Conservation (phyloP, 2,113 vertebrate genomes). For the Ptyas mucosa region DNA sequence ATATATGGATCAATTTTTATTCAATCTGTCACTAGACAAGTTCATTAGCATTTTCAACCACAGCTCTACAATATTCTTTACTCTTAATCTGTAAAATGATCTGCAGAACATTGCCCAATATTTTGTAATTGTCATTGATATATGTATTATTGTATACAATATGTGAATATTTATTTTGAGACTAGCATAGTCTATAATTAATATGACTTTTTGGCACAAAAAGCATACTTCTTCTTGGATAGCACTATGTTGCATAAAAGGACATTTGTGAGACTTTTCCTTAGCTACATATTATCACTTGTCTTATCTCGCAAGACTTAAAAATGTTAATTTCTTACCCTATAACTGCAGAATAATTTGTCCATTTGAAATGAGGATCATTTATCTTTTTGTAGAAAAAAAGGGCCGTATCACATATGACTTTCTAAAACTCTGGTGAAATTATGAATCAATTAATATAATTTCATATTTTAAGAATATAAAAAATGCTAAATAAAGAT, state of each 20-base stretch:
- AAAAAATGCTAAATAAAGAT: not conserved
- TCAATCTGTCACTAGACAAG: not conserved
- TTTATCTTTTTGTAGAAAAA: fast-evolving
- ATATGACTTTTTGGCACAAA: not conserved
- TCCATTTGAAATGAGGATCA: not conserved
- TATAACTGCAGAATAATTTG: not conserved
- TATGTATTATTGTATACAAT: not conserved
- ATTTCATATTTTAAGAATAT: not conserved
- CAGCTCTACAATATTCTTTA: not conserved
- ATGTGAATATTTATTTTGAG: not conserved
- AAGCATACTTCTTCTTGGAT: not conserved
- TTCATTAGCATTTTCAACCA: not conserved
- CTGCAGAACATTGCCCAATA: not conserved
- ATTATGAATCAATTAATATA: not conserved
- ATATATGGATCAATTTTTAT: not conserved
- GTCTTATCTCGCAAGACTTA: fast-evolving
- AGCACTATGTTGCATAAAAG: not conserved
- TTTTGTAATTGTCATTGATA: not conserved
- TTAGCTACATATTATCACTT: not conserved
- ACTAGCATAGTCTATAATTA: not conserved
- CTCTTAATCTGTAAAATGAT: not conserved
- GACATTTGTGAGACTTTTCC: not conserved
- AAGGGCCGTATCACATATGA: fast-evolving
- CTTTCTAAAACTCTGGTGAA: not conserved
- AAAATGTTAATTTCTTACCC: not conserved